These are phyloP conservation scores for Timema podura DNA, from an alignment of 2,888 invertebrate genomes.

Conservation along the genomic window DNA sequence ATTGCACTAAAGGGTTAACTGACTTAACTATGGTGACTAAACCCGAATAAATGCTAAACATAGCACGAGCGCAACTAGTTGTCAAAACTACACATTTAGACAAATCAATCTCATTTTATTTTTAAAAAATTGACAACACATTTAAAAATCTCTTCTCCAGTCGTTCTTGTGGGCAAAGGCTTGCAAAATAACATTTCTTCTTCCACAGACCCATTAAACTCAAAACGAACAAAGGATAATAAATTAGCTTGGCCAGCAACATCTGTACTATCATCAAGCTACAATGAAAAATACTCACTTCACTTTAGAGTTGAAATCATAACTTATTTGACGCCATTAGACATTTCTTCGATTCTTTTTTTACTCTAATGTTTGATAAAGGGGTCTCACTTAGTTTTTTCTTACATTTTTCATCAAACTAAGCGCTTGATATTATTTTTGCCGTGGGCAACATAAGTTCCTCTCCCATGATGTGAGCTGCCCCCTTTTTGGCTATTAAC, in stretches of 20 bases:
- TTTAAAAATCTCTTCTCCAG: no score
- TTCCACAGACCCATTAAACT: no score
- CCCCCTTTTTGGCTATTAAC: slow-evolving; percentile 11
- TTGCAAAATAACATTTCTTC: no score
- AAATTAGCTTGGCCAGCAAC: background rate
- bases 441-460: background rate
- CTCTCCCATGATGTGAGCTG: slow-evolving; percentile 15
- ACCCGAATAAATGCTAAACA: background rate
- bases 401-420: background rate
- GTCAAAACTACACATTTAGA: background rate
- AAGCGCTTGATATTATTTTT: slow-evolving; percentile 4
- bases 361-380: slow-evolving; percentile 4
- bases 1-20: background rate
- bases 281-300: slow-evolving; percentile 13
- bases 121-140: no score
- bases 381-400: slow-evolving; percentile 2
- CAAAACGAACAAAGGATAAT: no score
- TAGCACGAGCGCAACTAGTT: background rate
- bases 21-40: background rate
- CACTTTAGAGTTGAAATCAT: slow-evolving; percentile 8
- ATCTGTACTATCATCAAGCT: slow-evolving; percentile 12
- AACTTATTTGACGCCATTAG: background rate
- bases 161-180: no score
- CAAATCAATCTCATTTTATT: background rate
- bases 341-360: slow-evolving; percentile 10